Conservation (phyloP, 2,888 invertebrate species). For the Cantharis nigra region DNA sequence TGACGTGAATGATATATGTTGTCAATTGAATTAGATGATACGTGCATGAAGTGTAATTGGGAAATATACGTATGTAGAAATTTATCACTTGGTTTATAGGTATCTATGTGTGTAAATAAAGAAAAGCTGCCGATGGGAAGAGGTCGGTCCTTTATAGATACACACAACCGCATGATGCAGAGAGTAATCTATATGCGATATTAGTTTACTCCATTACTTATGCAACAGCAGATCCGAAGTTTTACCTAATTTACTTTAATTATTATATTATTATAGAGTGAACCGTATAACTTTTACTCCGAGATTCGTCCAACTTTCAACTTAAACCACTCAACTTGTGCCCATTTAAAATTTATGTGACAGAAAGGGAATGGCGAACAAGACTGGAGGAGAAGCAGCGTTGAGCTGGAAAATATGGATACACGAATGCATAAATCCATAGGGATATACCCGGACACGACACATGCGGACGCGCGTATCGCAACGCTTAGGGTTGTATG, state of each 20-base stretch:
- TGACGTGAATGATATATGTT: not conserved
- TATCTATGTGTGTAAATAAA: not conserved
- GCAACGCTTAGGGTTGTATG: slow-evolving; percentile 17
- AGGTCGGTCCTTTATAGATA: not conserved
- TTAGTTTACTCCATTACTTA: not conserved
- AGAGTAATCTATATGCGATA: not conserved
- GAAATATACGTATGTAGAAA: not conserved
- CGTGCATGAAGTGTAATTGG: not conserved
- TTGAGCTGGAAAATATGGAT: slow-evolving; percentile 30
- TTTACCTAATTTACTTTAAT: not conserved
- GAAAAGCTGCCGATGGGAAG: not conserved
- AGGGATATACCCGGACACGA: slow-evolving; percentile 27
- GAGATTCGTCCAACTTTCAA: slow-evolving; percentile 14
- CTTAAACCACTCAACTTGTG: slow-evolving; percentile 15
- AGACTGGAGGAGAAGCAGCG: slow-evolving; percentile 8
- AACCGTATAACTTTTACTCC: not conserved
- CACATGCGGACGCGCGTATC: slow-evolving; percentile 27
- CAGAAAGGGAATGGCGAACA: slow-evolving; percentile 10
- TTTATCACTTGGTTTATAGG: not conserved
- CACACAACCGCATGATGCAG: not conserved
- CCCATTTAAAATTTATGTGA: slow-evolving; percentile 29
- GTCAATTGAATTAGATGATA: not conserved
- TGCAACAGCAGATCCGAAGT: not conserved
- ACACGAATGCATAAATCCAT: slow-evolving; percentile 29
- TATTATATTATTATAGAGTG: not conserved